phyloP scores from a whole-genome alignment of 1,140 invertebrate genomes.

The Ooceraea biroi region DNA sequence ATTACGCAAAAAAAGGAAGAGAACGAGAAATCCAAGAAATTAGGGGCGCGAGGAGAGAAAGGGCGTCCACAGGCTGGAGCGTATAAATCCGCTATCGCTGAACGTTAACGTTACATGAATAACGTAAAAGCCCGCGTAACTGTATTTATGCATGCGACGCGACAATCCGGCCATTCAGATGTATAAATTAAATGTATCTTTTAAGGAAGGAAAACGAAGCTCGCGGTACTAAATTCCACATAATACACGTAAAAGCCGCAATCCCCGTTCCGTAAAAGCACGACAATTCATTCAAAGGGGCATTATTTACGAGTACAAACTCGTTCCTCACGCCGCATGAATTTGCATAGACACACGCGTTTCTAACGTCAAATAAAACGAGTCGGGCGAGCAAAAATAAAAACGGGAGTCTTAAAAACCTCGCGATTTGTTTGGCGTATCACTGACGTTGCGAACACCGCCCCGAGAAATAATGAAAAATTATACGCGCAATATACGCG shows the following conservation, averaged over 20 bases:
- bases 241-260: too few species aligned
- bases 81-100: background rate
- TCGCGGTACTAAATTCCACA: too few species aligned
- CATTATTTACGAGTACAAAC: constrained; percentile 16
- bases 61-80: background rate
- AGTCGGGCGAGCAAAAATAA: too few species aligned
- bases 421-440: background rate
- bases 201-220: background rate
- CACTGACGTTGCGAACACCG: background rate
- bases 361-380: background rate
- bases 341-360: constrained; percentile 20
- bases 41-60: background rate
- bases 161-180: background rate
- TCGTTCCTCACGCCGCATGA: background rate
- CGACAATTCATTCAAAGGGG: background rate
- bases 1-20: too few species aligned
- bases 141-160: background rate
- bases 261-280: too few species aligned
- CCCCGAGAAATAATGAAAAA: background rate
- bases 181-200: background rate
- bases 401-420: background rate
- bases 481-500: too few species aligned
- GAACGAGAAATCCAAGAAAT: background rate
- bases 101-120: background rate
- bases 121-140: background rate